These are phyloP conservation scores for Archips xylosteana DNA, from an alignment of 2,888 invertebrate genomes.

Conservation along the genomic window DNA sequence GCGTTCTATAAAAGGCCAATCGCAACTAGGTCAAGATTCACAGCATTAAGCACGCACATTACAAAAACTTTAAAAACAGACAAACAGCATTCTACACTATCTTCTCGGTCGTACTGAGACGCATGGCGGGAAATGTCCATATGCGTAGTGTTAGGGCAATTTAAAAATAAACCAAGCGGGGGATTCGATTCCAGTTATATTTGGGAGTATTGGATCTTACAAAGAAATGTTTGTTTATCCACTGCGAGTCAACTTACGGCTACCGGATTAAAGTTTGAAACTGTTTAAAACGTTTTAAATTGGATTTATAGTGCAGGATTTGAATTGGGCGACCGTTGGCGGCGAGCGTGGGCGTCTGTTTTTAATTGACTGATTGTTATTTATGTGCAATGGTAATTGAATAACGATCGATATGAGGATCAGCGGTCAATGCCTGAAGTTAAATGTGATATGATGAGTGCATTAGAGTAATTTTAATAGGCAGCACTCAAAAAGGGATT, in stretches of 20 bases:
- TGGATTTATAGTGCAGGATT: constrained; percentile 10
- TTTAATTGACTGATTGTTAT: constrained; percentile 73
- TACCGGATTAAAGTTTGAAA: constrained; percentile 8
- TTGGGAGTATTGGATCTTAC: constrained; percentile 56
- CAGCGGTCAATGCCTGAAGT: constrained; percentile 24
- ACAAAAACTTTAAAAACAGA: constrained; percentile 51
- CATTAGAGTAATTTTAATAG: neutral
- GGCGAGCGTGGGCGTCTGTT: constrained; percentile 60
- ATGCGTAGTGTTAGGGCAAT: constrained; percentile 60
- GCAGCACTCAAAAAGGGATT: constrained; percentile 1
- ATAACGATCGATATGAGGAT: constrained; percentile 56
- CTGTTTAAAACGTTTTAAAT: constrained; percentile 7
- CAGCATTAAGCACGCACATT: constrained; percentile 47
- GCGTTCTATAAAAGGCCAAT: constrained; percentile 63
- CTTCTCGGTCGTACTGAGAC: constrained; percentile 62
- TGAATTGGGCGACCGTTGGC: constrained; percentile 21
- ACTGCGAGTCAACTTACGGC: neutral
- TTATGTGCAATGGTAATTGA: constrained; percentile 73
- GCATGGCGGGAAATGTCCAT: constrained; percentile 74
- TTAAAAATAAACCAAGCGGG: constrained; percentile 81
- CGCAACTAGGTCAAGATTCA: constrained; percentile 72
- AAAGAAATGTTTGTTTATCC: constrained; percentile 10
- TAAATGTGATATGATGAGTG: constrained; percentile 27
- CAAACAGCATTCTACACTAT: constrained; percentile 54
- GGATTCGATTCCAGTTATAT: constrained; percentile 72